Percentiles rank a stretch among this genome's conserved stretches.
phyloP scores from a whole-genome alignment of 1,140 invertebrate genomes.

The Diorhabda elongata region DNA sequence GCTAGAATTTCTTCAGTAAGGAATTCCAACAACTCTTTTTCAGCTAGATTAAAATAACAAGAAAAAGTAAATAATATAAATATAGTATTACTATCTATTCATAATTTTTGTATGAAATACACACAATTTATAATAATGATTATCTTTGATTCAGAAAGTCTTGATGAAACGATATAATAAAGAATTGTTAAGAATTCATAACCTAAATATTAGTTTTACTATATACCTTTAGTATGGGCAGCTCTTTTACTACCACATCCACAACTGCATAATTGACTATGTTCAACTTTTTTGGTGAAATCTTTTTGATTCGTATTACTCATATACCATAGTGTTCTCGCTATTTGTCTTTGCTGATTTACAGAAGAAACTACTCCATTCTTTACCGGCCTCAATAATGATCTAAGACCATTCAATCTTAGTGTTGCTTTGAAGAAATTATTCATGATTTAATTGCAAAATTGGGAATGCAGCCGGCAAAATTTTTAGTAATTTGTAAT shows the following conservation, averaged over 20 bases:
- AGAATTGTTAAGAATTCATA: no score
- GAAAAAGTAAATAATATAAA: no score
- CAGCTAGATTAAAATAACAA: constrained; percentile 55
- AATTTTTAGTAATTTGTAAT: neutral
- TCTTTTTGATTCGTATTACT: constrained; percentile 46
- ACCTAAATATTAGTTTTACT: no score
- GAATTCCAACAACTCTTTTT: constrained; percentile 82
- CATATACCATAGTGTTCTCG: constrained; percentile 66
- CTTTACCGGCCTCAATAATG: constrained; percentile 49
- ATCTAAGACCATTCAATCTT: constrained; percentile 51
- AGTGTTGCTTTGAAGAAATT: constrained; percentile 59
- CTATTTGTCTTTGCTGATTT: constrained; percentile 58
- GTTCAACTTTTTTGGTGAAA: constrained; percentile 42
- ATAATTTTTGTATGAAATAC: no score
- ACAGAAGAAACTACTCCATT: constrained; percentile 44
- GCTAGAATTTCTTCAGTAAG: constrained; percentile 83
- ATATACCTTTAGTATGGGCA: constrained; percentile 66
- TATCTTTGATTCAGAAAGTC: no score
- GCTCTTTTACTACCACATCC: constrained; percentile 54
- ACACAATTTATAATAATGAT: no score
- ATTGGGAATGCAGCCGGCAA: constrained; percentile 17
- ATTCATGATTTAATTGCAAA: constrained; percentile 56
- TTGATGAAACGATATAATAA: no score
- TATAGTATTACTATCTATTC: no score
- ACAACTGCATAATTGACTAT: constrained; percentile 56